Percentiles rank a stretch among this genome's conserved stretches.
phyloP scores from a whole-genome alignment of 1,140 invertebrate genomes.

The Drosophila nannoptera region DNA sequence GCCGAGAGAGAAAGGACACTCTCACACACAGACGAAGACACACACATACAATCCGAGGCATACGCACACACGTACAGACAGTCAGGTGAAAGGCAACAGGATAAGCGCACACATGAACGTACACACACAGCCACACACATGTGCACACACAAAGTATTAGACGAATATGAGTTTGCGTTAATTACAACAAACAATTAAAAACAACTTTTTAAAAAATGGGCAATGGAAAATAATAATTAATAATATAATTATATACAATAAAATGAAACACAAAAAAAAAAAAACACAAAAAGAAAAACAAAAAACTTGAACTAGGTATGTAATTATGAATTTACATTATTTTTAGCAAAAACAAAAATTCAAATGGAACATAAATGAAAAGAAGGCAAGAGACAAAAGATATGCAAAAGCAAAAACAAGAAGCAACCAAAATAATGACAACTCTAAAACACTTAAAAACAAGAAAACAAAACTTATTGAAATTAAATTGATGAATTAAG shows the following conservation, averaged over 20 bases:
- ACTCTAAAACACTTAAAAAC: slow-evolving; percentile 66
- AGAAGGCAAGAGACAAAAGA: background rate
- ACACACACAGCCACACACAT: slow-evolving; percentile 18
- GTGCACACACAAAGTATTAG: slow-evolving; percentile 24
- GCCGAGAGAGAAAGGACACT: no score
- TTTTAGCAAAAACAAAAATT: slow-evolving; percentile 66
- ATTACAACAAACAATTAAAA: slow-evolving; percentile 13
- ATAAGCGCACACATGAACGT: no score
- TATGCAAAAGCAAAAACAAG: background rate
- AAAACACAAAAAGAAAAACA: no score
- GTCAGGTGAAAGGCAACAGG: no score
- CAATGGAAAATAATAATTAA: slow-evolving; percentile 66
- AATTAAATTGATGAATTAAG: slow-evolving; percentile 73
- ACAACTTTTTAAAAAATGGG: slow-evolving; percentile 11
- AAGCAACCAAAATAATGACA: slow-evolving; percentile 45
- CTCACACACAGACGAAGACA: no score
- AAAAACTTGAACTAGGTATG: slow-evolving; percentile 72
- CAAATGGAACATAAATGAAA: slow-evolving; percentile 1
- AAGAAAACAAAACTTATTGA: slow-evolving; percentile 59
- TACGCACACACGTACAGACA: no score
- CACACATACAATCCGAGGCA: no score
- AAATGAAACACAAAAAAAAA: background rate
- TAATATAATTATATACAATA: slow-evolving; percentile 69
- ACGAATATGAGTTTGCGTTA: slow-evolving; percentile 44
- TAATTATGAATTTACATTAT: slow-evolving; percentile 77